Evolutionary conservation across 2,113 vertebrate genomes (phyloP).

Genomic region (Nibea coibor): DNA sequence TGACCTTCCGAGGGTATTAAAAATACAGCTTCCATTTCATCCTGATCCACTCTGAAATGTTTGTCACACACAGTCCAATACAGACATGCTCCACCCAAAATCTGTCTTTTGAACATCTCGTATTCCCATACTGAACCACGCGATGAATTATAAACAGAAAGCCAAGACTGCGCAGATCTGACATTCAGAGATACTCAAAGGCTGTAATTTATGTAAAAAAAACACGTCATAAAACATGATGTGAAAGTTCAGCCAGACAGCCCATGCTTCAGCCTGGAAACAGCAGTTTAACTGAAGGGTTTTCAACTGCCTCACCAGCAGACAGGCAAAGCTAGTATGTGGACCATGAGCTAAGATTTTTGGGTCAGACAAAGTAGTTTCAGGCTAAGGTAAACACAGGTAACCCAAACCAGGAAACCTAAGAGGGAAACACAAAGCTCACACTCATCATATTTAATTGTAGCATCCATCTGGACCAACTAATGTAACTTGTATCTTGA

Average conservation of each 20-base stretch:
- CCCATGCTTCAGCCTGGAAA: background rate
- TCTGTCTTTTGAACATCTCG: background rate
- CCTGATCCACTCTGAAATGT: background rate
- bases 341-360: background rate
- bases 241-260: background rate
- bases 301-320: too few relatives aligned
- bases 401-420: too few relatives aligned
- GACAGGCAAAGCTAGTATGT: background rate
- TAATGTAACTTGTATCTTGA: too few relatives aligned
- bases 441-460: too few relatives aligned
- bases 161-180: background rate
- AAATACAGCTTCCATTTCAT: background rate
- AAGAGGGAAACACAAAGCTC: too few relatives aligned
- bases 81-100: background rate
- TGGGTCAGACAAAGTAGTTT: too few relatives aligned
- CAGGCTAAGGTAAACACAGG: too few relatives aligned
- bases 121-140: background rate
- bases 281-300: background rate
- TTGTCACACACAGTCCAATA: background rate
- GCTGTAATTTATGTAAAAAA: background rate
- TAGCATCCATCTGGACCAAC: too few relatives aligned
- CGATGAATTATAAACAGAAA: background rate
- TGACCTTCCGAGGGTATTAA: constrained; percentile 20
- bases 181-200: background rate
- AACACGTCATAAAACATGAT: background rate